Evolutionary conservation across 1,140 invertebrate species (phyloP), one percentile per base, ranked within the genome.

Genomic region (Nasonia vitripennis): DNA sequence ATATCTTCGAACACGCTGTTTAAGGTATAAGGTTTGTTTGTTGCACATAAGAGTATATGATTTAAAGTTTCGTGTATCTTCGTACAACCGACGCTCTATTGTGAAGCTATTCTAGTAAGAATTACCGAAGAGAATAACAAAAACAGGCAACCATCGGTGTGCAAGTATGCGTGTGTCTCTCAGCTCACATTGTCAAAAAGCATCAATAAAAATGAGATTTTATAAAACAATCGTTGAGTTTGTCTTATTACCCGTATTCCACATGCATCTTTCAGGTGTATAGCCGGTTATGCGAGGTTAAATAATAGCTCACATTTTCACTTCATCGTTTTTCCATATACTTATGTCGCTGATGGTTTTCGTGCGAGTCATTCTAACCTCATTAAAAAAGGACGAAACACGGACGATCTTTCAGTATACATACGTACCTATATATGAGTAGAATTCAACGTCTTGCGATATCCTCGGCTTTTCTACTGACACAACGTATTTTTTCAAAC

Each of bases 131-230:
- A 37, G 14, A 84, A 71, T 70, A 23, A 17, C 10, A 81, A 85
- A 62, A 86, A 62, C 6, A 68, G 23, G 17, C 55, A 62, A 62
- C 55, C 55, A n/a, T 62, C 6, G 27, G 71, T 67, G 67, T 70
- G 55, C 27, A 81, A 86, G 82, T 77, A 34, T 37, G 81, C 75
- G 70, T 80, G 85, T 74, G 78, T 86, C 23, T 86, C 23, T 80
- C 70, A 77, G 62, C 77, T 81, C 81, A 84, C 45, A 78, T 86
- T 86, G 86, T 80, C 77, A 81, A 70, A 55, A 78, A 81, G 51
- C 73, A 80, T 86, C 68, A 86, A 86, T 86, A 86, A 86, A 86
- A 82, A 74, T 68, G 78, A 84, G 82, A 78, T 86, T 86, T 86
- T 83, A 84, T 86, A 86, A 86, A 88, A 86, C 17, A 85, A 31